These are phyloP conservation scores for Antechinus flavipes DNA, from an alignment of 2,113 vertebrate genomes.

Conservation along the genomic window DNA sequence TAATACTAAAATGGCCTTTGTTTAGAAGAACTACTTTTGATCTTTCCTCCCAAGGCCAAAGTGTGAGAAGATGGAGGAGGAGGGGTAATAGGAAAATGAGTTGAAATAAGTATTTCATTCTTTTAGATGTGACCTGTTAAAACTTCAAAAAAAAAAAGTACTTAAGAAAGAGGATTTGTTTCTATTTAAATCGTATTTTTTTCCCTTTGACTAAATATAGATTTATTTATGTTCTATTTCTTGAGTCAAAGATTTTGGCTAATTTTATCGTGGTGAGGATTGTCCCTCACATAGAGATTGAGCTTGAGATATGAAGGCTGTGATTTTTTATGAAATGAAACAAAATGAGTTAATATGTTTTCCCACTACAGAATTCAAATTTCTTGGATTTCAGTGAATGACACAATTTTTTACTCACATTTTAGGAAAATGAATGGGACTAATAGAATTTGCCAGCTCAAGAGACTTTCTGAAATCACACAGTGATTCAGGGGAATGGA, in stretches of 20 bases:
- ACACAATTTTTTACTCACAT: background rate
- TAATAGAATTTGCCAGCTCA: background rate
- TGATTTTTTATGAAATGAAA: background rate
- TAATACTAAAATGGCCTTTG: background rate
- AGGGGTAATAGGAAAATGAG: background rate
- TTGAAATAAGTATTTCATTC: background rate
- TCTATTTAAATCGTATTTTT: background rate
- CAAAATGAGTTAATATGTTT: constrained; percentile 20
- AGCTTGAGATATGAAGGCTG: background rate
- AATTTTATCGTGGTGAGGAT: background rate
- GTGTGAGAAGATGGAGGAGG: background rate
- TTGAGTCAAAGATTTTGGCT: background rate
- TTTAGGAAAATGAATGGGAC: background rate
- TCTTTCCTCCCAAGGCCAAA: background rate
- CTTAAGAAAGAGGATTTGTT: background rate
- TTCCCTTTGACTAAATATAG: background rate
- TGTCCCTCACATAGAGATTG: background rate
- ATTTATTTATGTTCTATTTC: constrained; percentile 17
- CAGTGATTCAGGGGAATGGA: constrained; percentile 5
- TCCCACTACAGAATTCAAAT: background rate
- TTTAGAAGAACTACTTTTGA: background rate
- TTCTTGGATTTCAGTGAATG: constrained; percentile 9
- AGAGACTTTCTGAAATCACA: background rate
- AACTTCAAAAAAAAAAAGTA: background rate
- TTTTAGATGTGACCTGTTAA: background rate